Evolutionary conservation across 2,113 vertebrate species (phyloP), one percentile per base, ranked within the genome.

Genomic region (Ciconia maguari): DNA sequence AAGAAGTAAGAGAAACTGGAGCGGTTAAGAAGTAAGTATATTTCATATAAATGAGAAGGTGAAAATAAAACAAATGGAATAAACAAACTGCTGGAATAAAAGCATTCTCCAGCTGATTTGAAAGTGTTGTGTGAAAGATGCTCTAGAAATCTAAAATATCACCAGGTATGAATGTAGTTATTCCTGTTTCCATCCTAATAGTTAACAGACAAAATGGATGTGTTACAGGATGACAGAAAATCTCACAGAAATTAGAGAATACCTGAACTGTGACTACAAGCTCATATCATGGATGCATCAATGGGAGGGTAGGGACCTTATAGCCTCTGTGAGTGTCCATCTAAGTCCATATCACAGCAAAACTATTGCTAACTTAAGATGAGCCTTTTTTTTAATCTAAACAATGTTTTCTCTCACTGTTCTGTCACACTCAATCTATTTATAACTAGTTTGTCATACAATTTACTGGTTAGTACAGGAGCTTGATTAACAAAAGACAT

Each of bases 1-100:
- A 88, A 80, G 98, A 98, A 94, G 98, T 99, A 91, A 98, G 92
- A 91, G 98, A 98, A 88, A 97, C 89, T 5, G 98, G 98, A 93
- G 90, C 98, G 79, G 89, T 99, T 93, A 96, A 97, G 85, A 99
- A 99, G 99, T 98, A 98, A 91, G 98, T 98, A 26, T 81, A 27
- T 88, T 87, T 90, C 38, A 25, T 65, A 26, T 74, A 80, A 85
- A 46, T 72, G 4, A 83, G 38, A 68, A 79, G 48, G 10, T 78
- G 25, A 88, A 76, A 65, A 68, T 24, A 25, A 29, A 80, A 24
- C 12, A 62, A 83, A 81, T 22, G 16, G 29, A 69, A 36, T 62
- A 55, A 81, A 80, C 13, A n/a, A 69, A 49, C 70, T 78, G 12
- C 49, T 77, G 22, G 42, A 87, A 51, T 68, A 70, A 76, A 83